Evolutionary conservation across 2,888 invertebrate genomes (phyloP).

Genomic region (Orthosia gracilis): DNA sequence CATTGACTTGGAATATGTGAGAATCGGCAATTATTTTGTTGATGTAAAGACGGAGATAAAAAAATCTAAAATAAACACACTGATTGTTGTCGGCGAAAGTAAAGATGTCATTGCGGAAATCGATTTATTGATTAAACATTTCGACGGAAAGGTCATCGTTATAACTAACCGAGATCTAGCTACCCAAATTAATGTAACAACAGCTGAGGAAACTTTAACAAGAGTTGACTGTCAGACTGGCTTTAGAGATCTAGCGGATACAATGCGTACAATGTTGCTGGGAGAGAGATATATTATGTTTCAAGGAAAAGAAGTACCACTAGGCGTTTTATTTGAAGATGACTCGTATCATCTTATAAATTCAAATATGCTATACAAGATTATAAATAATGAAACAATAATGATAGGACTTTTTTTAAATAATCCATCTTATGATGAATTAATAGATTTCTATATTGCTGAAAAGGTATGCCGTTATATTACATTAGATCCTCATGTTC

Average conservation of each 20-base stretch:
- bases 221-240: constrained; percentile 27
- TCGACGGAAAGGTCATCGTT: constrained; percentile 44
- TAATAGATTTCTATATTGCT: constrained; percentile 40
- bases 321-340: constrained; percentile 30
- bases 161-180: constrained; percentile 21
- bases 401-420: constrained; percentile 29
- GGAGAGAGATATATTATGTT: constrained; percentile 45
- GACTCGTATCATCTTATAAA: constrained; percentile 36
- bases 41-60: constrained; percentile 33
- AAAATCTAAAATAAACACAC: constrained; percentile 9
- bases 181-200: constrained; percentile 1
- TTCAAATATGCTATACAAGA: constrained; percentile 38
- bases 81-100: constrained; percentile 34
- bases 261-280: constrained; percentile 31
- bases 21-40: constrained; percentile 42
- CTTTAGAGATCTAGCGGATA: constrained; percentile 36
- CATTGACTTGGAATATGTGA: constrained; percentile 51
- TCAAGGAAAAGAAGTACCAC: constrained; percentile 43
- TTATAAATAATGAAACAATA: constrained; percentile 48
- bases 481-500: constrained; percentile 21
- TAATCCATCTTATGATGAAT: constrained; percentile 39
- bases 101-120: constrained; percentile 23
- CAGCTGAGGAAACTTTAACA: background rate
- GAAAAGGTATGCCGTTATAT: constrained; percentile 49
- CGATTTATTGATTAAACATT: constrained; percentile 7